Percentiles rank a stretch among this genome's conserved stretches.
phyloP scores from a whole-genome alignment of 2,797 vertebrate genomes.

The Dallia pectoralis region DNA sequence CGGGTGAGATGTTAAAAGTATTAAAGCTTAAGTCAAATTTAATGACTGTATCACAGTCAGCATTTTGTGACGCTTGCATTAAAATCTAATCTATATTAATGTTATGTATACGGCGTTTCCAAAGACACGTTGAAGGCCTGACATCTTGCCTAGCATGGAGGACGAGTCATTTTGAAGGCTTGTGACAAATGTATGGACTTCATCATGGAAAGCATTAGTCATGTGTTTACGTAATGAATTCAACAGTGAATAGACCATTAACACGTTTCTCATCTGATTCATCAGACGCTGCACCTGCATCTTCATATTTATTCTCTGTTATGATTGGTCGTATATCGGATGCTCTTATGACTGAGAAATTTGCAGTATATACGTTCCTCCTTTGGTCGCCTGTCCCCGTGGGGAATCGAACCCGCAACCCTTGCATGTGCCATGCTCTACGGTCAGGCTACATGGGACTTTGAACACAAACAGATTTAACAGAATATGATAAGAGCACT shows the following conservation, averaged over 20 bases:
- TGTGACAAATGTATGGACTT: constrained; percentile 67
- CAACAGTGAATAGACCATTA: constrained; percentile 34
- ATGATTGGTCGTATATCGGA: no score
- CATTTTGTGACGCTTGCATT: constrained; percentile 35
- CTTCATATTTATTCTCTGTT: neutral
- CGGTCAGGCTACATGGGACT: neutral
- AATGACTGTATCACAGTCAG: constrained; percentile 42
- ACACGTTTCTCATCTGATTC: neutral
- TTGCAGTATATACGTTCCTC: no score
- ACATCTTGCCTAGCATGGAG: constrained; percentile 58
- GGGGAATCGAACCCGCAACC: no score
- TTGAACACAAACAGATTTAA: neutral
- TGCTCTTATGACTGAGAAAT: no score
- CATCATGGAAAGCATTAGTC: constrained; percentile 70
- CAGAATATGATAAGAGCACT: neutral
- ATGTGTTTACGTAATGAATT: constrained; percentile 66
- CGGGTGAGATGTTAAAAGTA: constrained; percentile 24
- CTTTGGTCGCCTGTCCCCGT: no score
- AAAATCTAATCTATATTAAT: constrained; percentile 53
- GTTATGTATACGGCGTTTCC: constrained; percentile 60
- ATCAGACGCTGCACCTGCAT: neutral
- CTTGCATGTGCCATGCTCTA: no score
- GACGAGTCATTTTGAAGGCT: constrained; percentile 58
- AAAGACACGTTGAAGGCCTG: constrained; percentile 53
- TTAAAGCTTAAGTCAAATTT: constrained; percentile 30